phyloP scores from a whole-genome alignment of 2,797 vertebrate genomes.

The Oreonectes daqikongensis region DNA sequence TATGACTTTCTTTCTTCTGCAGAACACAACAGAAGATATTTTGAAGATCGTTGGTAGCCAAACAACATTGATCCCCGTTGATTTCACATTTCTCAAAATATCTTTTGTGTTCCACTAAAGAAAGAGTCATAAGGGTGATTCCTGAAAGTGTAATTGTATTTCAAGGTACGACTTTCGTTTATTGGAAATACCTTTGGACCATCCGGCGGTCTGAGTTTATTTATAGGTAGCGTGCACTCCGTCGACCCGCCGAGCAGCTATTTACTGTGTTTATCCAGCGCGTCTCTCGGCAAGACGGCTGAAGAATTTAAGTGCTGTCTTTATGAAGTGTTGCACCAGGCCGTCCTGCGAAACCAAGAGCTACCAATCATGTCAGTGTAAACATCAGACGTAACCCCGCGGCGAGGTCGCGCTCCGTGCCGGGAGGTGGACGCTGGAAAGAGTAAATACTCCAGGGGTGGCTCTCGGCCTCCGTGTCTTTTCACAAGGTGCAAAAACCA shows the following conservation, averaged over 20 bases:
- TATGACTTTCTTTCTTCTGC: no score
- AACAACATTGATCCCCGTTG: no score
- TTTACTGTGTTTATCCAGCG: constrained; percentile 78
- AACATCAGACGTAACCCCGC: constrained; percentile 72
- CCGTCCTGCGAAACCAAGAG: constrained; percentile 68
- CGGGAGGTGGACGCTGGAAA: constrained; percentile 54
- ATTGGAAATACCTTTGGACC: constrained; percentile 19
- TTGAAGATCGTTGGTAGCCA: no score
- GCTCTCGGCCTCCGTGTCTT: constrained; percentile 55
- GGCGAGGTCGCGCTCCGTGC: constrained; percentile 61
- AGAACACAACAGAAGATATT: no score
- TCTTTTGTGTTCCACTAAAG: no score
- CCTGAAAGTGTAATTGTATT: neutral
- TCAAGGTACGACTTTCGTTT: neutral
- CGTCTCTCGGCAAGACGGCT: constrained; percentile 65
- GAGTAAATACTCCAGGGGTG: constrained; percentile 64
- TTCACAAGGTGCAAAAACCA: constrained; percentile 57
- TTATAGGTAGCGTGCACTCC: constrained; percentile 65
- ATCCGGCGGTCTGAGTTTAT: constrained; percentile 40
- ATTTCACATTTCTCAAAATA: no score
- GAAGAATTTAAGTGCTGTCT: constrained; percentile 75
- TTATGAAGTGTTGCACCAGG: constrained; percentile 70
- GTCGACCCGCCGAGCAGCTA: constrained; percentile 70
- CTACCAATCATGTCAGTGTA: constrained; percentile 78
- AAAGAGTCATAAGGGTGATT: no score